Base-by-base conservation (phyloP, 2,113 vertebrate genomes). In the Coturnix japonica region DNA sequence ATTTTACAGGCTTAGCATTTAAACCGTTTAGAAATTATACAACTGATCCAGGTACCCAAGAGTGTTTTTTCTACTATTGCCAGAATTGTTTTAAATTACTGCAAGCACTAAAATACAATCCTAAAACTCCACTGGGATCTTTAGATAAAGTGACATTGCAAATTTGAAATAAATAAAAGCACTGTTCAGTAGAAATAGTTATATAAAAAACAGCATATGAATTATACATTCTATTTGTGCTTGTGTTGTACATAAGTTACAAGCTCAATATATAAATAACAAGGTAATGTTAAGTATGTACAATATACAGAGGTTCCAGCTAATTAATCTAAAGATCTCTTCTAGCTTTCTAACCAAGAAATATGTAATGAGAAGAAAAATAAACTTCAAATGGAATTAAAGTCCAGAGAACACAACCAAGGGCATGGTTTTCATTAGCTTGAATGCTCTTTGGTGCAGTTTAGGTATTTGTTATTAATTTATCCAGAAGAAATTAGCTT, bases 11-110 rank as follows among this genome's bases (percentile, higher is more conserved):
- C 78, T 93, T 94, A 84, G 54, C 64, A 82, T 96, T 97, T 96
- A 93, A 96, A 90, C 67, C 83, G 89, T 96, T 97, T 95, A 93
- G 89, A 96, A 95, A 94, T 96, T 90, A 95, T 94, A 59, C 67
- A 91, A 71, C 75, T 93, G 76, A 95, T 91, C 65, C 91, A 75
- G 28, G 44, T 75, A 82, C 91, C 64, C 94, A 87, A 89, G 80
- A 91, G 90, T 53, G 37, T 85, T 95, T 91, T 51, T 96, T 33
- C 54, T 90, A 64, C 81, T 60, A 41, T 46, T 82, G 49, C 33
- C 90, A 87, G 93, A 92, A 93, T 72, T 85, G 88, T 91, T 95
- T 89, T 90, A 89, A 97, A 95, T 84, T 61, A 89, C 94, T 84
- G 88, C 94, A 96, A 96, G 80, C 91, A 76, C 85, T 93, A 92